Conservation (phyloP, 2,113 vertebrate genomes). For the Corythornis vintsioides region DNA sequence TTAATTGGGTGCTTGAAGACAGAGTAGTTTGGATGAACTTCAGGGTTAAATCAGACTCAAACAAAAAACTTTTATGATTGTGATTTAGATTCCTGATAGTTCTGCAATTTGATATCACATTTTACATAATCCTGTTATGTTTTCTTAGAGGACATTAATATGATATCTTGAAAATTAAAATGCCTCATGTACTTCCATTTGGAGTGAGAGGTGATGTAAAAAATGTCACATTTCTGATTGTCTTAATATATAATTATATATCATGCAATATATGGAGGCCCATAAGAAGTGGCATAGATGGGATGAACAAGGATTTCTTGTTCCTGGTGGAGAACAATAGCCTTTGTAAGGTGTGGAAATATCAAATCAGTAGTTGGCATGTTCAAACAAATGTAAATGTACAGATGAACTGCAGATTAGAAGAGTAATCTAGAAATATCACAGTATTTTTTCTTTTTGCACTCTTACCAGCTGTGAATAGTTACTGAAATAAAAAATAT, state of each 20-base stretch:
- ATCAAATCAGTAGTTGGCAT: not conserved
- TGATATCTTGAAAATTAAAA: not conserved
- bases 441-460: not conserved
- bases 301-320: not conserved
- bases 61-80: not conserved
- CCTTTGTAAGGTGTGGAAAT: not conserved
- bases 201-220: not conserved
- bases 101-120: not conserved
- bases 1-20: not conserved
- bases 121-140: not conserved
- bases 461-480: not conserved
- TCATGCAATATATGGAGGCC: not conserved
- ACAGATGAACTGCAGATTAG: not conserved
- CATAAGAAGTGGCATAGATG: not conserved
- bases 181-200: not conserved
- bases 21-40: not conserved
- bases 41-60: not conserved
- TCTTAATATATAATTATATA: not conserved
- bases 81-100: not conserved
- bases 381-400: not conserved
- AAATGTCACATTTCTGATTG: not conserved
- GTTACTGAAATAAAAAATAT: constrained; percentile 2
- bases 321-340: not conserved
- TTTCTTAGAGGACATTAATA: not conserved
- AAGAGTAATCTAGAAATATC: not conserved